phyloP scores from a whole-genome alignment of 2,113 vertebrate species.

The Leuciscus idus region DNA sequence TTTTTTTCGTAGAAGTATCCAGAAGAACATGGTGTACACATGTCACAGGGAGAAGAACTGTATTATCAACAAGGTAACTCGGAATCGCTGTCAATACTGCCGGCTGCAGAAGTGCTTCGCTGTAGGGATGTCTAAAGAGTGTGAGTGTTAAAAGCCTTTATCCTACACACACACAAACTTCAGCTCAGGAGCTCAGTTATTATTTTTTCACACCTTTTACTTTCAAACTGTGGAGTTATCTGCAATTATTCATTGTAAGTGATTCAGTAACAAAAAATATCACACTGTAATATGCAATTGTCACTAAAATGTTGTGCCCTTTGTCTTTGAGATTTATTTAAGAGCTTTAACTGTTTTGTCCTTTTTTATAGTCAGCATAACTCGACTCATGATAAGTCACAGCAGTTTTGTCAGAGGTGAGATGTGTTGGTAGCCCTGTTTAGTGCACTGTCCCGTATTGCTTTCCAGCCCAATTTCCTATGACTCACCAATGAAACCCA shows the following conservation, averaged over 20 bases:
- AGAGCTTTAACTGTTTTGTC: neutral
- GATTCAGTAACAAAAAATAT: too few relatives aligned
- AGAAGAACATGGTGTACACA: conserved; percentile 97
- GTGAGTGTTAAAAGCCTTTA: conserved; percentile 76
- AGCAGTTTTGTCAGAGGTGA: neutral
- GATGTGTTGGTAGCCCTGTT: neutral
- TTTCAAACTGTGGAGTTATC: neutral
- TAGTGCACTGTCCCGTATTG: neutral
- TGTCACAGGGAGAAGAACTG: conserved; percentile 95
- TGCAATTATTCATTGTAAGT: too few relatives aligned
- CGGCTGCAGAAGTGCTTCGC: conserved; percentile 95
- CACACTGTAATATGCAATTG: too few relatives aligned
- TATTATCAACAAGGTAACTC: conserved; percentile 95
- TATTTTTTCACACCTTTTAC: neutral
- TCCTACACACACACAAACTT: neutral
- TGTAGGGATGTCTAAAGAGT: conserved; percentile 96
- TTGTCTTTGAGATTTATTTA: neutral
- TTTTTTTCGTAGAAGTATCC: conserved; percentile 94
- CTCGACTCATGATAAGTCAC: neutral
- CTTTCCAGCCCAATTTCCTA: neutral
- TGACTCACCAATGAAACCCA: neutral
- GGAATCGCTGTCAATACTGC: conserved; percentile 95
- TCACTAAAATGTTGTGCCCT: neutral
- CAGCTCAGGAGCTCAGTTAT: neutral
- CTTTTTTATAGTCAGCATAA: neutral